phyloP scores from a whole-genome alignment of 2,113 vertebrate species.

The Eolophus roseicapilla region DNA sequence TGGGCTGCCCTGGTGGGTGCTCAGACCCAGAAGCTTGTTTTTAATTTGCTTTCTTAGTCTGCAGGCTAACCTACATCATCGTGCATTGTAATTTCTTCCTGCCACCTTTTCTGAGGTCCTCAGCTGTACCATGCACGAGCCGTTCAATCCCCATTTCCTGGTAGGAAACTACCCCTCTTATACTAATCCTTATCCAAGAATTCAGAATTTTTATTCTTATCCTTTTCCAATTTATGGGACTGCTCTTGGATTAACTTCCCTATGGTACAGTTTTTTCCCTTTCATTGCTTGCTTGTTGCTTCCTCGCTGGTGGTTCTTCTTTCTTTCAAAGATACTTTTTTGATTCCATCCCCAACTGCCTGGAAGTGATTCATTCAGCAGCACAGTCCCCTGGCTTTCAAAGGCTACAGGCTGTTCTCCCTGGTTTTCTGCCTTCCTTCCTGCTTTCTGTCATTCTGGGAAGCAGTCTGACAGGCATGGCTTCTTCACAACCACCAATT shows the following conservation, averaged over 20 bases:
- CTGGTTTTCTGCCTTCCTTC: background rate
- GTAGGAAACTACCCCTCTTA: background rate
- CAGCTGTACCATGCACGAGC: background rate
- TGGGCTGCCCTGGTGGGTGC: background rate
- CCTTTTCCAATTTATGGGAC: background rate
- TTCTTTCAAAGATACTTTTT: background rate
- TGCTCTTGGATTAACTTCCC: background rate
- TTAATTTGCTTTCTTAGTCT: background rate
- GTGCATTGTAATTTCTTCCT: background rate
- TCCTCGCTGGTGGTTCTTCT: background rate
- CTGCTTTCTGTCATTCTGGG: background rate
- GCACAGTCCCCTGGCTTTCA: background rate
- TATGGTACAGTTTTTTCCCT: background rate
- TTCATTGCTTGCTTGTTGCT: background rate
- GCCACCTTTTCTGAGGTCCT: background rate
- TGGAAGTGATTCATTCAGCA: background rate
- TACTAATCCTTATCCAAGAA: background rate
- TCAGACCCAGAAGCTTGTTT: background rate
- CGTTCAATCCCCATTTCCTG: background rate
- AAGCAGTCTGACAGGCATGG: background rate
- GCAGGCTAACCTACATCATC: background rate
- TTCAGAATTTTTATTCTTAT: conserved; percentile 8
- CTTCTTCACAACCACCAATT: background rate
- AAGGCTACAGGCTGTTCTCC: background rate
- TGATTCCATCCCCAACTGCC: background rate